A percentile compares a stretch with the other conserved stretches of the same genome.
Conservation (phyloP, 2,113 vertebrate species). For the Recurvirostra avosetta region DNA sequence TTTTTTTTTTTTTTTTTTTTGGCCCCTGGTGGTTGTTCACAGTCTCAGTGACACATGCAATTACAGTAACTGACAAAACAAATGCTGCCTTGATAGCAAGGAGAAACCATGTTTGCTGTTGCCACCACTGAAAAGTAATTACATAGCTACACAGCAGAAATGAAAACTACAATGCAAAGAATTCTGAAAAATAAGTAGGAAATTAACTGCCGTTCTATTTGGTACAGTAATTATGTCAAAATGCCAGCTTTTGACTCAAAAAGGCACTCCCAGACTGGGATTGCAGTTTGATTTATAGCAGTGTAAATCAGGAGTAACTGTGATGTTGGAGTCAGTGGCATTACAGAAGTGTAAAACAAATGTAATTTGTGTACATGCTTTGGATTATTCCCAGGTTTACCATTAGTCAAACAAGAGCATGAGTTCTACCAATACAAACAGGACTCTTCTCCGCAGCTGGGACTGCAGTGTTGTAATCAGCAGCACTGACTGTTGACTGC, state of each 20-base stretch:
- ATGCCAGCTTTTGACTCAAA: background rate
- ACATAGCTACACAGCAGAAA: background rate
- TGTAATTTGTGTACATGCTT: fast-evolving
- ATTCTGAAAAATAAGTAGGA: background rate
- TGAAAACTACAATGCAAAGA: background rate
- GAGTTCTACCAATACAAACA: background rate
- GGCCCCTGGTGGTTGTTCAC: background rate
- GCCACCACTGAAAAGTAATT: slow-evolving; percentile 9
- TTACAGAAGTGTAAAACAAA: background rate
- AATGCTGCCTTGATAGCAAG: background rate
- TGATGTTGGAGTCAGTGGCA: background rate
- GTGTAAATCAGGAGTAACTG: background rate
- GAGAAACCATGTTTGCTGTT: background rate
- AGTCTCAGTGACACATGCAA: background rate
- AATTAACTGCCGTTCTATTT: background rate
- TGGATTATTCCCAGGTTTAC: background rate
- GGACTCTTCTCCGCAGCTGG: background rate
- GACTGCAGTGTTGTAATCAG: fast-evolving
- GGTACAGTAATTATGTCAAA: background rate
- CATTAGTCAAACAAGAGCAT: background rate
- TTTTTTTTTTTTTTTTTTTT: too few relatives aligned
- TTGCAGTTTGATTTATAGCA: slow-evolving; percentile 10
- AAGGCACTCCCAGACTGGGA: background rate
- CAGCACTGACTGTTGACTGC: background rate
- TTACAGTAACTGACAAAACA: background rate